These are phyloP conservation scores for Dryoscopus gambensis DNA, from an alignment of 2,113 vertebrate genomes.

Conservation along the genomic window DNA sequence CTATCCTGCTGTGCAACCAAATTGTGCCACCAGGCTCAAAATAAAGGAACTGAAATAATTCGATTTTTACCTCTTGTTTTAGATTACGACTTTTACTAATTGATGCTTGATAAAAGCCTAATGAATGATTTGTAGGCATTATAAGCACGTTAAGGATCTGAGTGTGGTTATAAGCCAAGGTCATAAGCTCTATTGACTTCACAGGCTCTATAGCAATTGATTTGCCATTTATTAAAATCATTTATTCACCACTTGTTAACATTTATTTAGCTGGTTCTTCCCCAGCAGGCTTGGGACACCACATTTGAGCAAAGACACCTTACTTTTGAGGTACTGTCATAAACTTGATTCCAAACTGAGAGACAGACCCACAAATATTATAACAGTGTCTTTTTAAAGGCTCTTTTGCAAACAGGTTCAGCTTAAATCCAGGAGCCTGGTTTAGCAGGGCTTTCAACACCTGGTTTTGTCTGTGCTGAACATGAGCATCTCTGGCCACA, in stretches of 20 bases:
- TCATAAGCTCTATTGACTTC: constrained; percentile 3
- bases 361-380: neutral
- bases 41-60: neutral
- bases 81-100: neutral
- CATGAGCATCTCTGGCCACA: neutral
- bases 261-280: neutral
- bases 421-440: neutral
- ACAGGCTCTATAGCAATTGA: constrained; percentile 8
- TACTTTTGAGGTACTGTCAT: neutral
- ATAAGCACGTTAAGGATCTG: neutral
- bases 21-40: neutral
- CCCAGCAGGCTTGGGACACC: neutral
- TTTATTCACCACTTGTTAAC: neutral
- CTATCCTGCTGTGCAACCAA: neutral
- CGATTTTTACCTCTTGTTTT: neutral
- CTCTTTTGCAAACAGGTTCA: neutral
- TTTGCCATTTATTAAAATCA: constrained; percentile 29
- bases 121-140: neutral
- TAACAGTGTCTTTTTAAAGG: neutral
- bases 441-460: neutral
- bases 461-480: neutral
- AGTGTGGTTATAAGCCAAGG: neutral
- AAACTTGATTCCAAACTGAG: neutral
- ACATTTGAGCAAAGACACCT: neutral
- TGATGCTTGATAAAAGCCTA: neutral